Percentiles rank a stretch among this genome's conserved stretches.
Evolutionary conservation across 2,797 vertebrate species (phyloP).

Genomic region (Hemitrygon akajei): DNA sequence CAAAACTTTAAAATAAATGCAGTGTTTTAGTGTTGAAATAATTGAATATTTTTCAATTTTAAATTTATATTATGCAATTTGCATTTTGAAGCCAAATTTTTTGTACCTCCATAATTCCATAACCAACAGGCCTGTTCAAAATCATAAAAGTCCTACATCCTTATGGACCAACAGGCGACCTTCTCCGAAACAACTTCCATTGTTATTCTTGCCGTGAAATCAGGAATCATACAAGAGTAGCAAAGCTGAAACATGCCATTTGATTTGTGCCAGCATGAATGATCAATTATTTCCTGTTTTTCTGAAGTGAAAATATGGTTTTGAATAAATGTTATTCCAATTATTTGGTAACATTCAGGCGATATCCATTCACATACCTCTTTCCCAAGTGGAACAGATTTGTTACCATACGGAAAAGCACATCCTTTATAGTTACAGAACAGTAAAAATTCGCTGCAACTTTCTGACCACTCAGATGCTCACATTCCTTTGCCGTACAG

Average conservation of each 20-base stretch:
- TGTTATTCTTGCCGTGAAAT: not conserved
- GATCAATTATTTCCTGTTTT: conserved; percentile 1
- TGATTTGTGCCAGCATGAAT: conserved; percentile 40
- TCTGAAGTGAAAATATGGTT: accelerated
- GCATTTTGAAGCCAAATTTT: not conserved
- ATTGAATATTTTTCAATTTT: not conserved
- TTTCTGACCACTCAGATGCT: conserved; percentile 89
- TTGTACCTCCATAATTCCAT: not conserved
- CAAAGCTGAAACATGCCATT: not conserved
- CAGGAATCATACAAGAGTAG: not conserved
- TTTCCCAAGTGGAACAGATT: conserved; percentile 94
- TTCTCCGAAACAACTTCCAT: not conserved
- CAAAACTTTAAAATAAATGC: not conserved
- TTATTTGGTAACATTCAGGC: not conserved
- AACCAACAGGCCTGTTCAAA: not conserved
- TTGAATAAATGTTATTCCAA: not conserved
- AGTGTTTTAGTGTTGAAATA: not conserved
- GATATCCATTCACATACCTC: conserved; percentile 50
- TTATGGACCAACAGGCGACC: not conserved
- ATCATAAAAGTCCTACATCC: not conserved
- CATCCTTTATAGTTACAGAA: conserved; percentile 82
- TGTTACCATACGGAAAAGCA: conserved; percentile 93
- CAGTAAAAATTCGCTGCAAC: conserved; percentile 89
- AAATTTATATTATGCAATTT: not conserved
- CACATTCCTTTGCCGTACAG: conserved; percentile 87